These are phyloP conservation scores for Bombus balteatus DNA, from an alignment of 1,140 invertebrate genomes.

Conservation along the genomic window DNA sequence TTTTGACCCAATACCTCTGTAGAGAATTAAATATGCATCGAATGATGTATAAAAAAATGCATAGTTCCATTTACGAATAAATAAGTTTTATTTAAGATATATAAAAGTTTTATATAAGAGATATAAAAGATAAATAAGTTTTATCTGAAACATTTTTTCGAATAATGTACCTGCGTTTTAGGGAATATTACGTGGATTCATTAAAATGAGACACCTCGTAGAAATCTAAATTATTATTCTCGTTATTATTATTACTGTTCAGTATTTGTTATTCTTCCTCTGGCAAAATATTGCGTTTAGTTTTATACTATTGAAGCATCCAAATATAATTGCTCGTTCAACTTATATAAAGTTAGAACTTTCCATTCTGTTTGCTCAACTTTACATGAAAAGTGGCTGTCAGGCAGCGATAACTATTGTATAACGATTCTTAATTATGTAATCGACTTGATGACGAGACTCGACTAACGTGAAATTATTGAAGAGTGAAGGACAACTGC, in stretches of 20 bases:
- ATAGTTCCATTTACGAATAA: too few species aligned
- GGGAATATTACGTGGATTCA: too few species aligned
- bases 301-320: too few species aligned
- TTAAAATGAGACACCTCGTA: too few species aligned
- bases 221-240: neutral
- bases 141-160: too few species aligned
- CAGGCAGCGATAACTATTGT: neutral
- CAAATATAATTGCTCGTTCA: neutral
- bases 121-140: too few species aligned
- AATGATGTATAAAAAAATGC: too few species aligned
- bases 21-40: too few species aligned
- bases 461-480: conserved; percentile 25
- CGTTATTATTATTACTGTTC: neutral
- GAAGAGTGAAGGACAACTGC: conserved; percentile 25
- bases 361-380: neutral
- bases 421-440: conserved; percentile 31
- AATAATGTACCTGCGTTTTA: too few species aligned
- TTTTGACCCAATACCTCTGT: too few species aligned
- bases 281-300: neutral
- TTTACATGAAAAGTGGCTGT: neutral
- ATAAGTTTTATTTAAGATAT: too few species aligned
- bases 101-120: too few species aligned
- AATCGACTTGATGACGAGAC: conserved; percentile 17
- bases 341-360: neutral
- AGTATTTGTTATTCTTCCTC: neutral